phyloP scores from a whole-genome alignment of 2,113 vertebrate species.

The Mormyrus iriodes region DNA sequence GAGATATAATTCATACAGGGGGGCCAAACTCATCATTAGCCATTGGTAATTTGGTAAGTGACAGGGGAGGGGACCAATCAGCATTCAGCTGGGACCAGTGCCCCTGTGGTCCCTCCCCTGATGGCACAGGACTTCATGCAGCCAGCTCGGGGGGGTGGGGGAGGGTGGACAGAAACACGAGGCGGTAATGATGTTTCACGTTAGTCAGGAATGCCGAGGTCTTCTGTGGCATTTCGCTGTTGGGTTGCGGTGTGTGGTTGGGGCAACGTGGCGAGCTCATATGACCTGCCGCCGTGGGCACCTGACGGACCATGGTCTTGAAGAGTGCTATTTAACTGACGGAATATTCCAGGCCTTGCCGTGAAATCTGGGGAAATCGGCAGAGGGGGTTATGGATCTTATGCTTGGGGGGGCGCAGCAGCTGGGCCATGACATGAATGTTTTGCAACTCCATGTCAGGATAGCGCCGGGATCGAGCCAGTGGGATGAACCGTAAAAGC shows the following conservation, averaged over 20 bases:
- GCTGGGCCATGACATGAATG: background rate
- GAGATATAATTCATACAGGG: background rate
- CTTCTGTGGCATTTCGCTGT: slow-evolving; percentile 65
- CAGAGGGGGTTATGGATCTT: background rate
- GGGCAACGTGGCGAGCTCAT: slow-evolving; percentile 51
- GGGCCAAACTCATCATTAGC: background rate
- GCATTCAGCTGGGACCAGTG: background rate
- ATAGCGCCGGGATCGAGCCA: background rate
- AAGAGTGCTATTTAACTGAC: slow-evolving; percentile 42
- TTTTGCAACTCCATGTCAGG: background rate
- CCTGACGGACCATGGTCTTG: slow-evolving; percentile 46
- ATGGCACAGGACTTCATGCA: slow-evolving; percentile 6
- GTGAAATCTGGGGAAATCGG: slow-evolving; percentile 15
- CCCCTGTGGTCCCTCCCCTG: background rate
- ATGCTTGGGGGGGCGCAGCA: background rate
- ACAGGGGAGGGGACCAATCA: background rate
- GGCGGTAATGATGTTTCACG: slow-evolving; percentile 61
- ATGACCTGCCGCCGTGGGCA: slow-evolving; percentile 54
- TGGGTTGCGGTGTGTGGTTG: slow-evolving; percentile 49
- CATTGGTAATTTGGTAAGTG: background rate
- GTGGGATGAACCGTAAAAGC: background rate
- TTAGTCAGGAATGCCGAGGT: slow-evolving; percentile 53
- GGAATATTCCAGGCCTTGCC: slow-evolving; percentile 26
- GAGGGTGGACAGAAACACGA: slow-evolving; percentile 27
- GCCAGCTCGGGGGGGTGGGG: slow-evolving; percentile 32